Conservation (phyloP, 30 jellyfish, hydroid and myxozoan genomes). For the Hydractinia echinata region DNA sequence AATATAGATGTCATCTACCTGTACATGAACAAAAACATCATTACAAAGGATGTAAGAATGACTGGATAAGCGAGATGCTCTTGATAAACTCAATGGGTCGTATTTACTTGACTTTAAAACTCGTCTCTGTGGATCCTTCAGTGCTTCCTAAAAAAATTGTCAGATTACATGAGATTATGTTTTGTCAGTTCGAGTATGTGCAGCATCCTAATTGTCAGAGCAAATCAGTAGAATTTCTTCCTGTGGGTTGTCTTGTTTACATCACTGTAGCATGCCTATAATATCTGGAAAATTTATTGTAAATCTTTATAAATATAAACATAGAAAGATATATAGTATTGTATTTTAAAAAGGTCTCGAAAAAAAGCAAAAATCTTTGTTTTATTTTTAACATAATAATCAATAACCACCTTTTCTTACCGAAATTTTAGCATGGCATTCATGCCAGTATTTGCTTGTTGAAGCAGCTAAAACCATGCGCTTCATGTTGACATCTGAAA, state of each 20-base stretch:
- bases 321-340: too few species aligned
- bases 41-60: constrained; percentile 79
- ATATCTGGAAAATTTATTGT: too few species aligned
- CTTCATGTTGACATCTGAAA: constrained; percentile 46
- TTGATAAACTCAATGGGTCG: constrained; percentile 61
- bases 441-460: constrained; percentile 86
- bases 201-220: too few species aligned
- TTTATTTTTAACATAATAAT: too few species aligned
- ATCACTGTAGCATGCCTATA: too few species aligned
- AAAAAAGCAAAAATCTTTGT: too few species aligned
- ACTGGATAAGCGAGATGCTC: constrained; percentile 81
- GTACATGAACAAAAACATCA: constrained; percentile 88
- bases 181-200: too few species aligned
- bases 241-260: too few species aligned
- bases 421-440: constrained; percentile 56
- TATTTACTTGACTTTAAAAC: constrained; percentile 65
- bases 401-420: constrained; percentile 30
- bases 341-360: too few species aligned
- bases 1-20: constrained; percentile 14
- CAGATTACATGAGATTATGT: too few species aligned
- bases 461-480: constrained; percentile 54
- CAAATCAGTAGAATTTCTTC: too few species aligned
- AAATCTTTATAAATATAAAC: too few species aligned
- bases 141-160: constrained; percentile 51
- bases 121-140: constrained; percentile 87